These are phyloP conservation scores for Marasmarcha lunaedactyla DNA, from an alignment of 2,888 invertebrate species.

Conservation along the genomic window DNA sequence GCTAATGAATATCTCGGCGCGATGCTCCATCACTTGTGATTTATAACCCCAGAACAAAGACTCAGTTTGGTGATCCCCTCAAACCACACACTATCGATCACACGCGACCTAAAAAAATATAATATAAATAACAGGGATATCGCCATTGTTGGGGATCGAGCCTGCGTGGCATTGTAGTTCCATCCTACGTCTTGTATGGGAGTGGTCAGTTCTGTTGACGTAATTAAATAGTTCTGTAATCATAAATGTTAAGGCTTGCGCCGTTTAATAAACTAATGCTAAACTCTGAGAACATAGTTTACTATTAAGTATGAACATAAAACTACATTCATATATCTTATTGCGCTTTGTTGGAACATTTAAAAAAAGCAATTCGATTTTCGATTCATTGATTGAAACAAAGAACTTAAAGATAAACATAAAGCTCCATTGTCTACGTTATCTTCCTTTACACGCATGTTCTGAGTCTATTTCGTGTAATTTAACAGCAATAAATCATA, in stretches of 20 bases:
- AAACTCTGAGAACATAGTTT: too few relatives aligned
- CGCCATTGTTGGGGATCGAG: slow-evolving; percentile 48
- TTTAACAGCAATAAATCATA: not conserved
- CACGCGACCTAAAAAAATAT: slow-evolving; percentile 62
- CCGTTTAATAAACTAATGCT: too few relatives aligned
- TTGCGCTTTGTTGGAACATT: too few relatives aligned
- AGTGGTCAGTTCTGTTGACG: too few relatives aligned
- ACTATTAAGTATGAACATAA: too few relatives aligned
- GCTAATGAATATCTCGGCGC: slow-evolving; percentile 54
- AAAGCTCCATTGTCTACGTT: too few relatives aligned
- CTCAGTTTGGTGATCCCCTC: slow-evolving; percentile 48
- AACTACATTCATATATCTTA: too few relatives aligned
- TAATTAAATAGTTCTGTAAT: too few relatives aligned
- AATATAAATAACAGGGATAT: slow-evolving; percentile 52
- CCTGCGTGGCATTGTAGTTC: slow-evolving; percentile 46
- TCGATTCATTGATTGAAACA: too few relatives aligned
- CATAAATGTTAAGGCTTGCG: too few relatives aligned
- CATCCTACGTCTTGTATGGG: slow-evolving; percentile 3
- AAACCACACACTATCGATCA: slow-evolving; percentile 47
- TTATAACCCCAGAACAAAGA: slow-evolving; percentile 62
- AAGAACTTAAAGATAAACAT: too few relatives aligned
- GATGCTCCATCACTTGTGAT: slow-evolving; percentile 49
- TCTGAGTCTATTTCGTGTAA: not conserved
- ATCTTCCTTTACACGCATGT: not conserved
- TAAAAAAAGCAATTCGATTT: too few relatives aligned